These are phyloP conservation scores for Helicoverpa zea DNA, from an alignment of 1,140 invertebrate species.

Conservation along the genomic window DNA sequence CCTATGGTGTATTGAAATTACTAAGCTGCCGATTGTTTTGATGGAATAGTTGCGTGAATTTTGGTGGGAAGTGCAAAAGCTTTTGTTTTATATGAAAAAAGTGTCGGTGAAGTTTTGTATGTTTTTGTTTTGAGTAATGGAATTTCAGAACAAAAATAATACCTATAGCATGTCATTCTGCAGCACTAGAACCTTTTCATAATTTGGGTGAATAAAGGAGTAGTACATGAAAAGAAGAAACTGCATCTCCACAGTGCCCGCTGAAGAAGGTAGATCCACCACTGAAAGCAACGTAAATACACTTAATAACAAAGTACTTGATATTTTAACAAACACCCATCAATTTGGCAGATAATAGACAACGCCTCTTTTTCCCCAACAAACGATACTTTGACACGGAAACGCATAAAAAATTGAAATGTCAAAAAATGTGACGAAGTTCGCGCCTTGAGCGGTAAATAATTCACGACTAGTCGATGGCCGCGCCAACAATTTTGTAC, in stretches of 20 bases:
- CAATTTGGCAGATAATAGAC: background rate
- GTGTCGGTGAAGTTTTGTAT: background rate
- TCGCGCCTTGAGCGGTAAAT: conserved; percentile 16
- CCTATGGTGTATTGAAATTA: conserved; percentile 22
- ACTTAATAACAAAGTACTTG: too few relatives aligned
- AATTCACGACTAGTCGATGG: conserved; percentile 16
- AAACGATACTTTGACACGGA: background rate
- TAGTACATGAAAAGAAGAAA: too few relatives aligned
- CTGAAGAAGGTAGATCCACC: too few relatives aligned
- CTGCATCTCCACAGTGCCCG: too few relatives aligned
- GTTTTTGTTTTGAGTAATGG: background rate
- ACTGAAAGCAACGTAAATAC: background rate
- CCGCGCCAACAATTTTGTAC: background rate
- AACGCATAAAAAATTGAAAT: conserved; percentile 16
- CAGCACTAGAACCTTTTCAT: too few relatives aligned
- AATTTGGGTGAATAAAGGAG: too few relatives aligned
- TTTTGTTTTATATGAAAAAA: too few relatives aligned
- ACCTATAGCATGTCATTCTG: too few relatives aligned
- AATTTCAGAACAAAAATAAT: too few relatives aligned
- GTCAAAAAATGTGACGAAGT: conserved; percentile 23
- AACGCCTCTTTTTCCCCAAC: background rate
- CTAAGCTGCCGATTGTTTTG: background rate
- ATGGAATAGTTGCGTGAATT: conserved; percentile 30
- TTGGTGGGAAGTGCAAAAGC: background rate
- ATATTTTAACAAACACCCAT: too few relatives aligned